A percentile compares a stretch with the other conserved stretches of the same genome.
Evolutionary conservation across 2,113 vertebrate genomes (phyloP).

Genomic region (Phocoena phocoena): DNA sequence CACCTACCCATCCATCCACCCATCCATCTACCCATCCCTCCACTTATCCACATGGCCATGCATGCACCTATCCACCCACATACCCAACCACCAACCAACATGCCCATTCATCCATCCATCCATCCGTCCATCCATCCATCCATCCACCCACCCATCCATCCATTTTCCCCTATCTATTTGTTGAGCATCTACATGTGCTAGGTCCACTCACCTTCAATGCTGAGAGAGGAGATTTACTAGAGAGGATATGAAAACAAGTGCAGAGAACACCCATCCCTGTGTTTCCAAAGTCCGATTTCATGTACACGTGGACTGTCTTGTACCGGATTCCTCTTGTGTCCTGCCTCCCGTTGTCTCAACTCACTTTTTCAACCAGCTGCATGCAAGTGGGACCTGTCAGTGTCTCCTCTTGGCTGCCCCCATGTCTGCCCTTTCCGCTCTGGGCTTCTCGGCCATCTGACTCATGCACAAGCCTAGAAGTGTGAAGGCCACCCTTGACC

Average conservation of each 20-base stretch:
- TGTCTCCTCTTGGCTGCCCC: rapidly evolving
- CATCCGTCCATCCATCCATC: rapidly evolving
- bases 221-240: background rate
- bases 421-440: background rate
- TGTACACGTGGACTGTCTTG: no score
- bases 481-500: background rate
- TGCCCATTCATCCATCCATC: no score
- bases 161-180: background rate
- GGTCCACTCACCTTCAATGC: background rate
- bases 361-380: no score
- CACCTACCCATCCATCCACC: no score
- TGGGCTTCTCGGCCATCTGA: background rate
- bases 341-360: rapidly evolving
- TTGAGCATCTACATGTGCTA: background rate
- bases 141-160: background rate
- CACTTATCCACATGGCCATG: rapidly evolving
- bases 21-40: rapidly evolving
- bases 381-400: rapidly evolving
- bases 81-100: background rate
- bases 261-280: background rate
- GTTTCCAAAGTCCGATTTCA: background rate
- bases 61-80: rapidly evolving
- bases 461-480: background rate
- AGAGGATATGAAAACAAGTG: background rate
- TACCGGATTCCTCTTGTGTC: rapidly evolving